phyloP scores from a whole-genome alignment of 2,888 invertebrate genomes.

The Drosophila subsilvestris region DNA sequence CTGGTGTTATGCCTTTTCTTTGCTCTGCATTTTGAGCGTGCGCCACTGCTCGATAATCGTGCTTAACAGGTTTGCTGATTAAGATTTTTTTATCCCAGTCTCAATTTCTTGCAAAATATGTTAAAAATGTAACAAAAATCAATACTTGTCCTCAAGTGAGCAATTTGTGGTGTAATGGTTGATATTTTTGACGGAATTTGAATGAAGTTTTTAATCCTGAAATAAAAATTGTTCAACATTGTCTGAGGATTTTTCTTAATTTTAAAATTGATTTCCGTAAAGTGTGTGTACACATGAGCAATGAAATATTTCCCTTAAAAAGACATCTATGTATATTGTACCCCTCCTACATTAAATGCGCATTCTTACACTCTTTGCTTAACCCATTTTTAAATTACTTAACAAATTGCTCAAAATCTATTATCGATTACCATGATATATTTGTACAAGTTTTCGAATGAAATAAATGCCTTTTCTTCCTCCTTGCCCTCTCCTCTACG shows the following conservation, averaged over 20 bases:
- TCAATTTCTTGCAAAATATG: conserved; percentile 57
- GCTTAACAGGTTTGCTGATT: conserved; percentile 66
- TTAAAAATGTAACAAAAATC: conserved; percentile 41
- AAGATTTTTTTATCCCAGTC: conserved; percentile 45
- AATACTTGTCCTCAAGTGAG: conserved; percentile 14
- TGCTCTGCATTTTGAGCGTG: conserved; percentile 31
- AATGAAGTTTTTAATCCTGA: neutral
- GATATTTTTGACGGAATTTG: neutral
- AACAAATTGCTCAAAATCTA: conserved; percentile 27
- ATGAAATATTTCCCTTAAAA: too few species aligned
- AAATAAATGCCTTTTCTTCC: conserved; percentile 33
- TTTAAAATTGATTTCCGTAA: too few species aligned
- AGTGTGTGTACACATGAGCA: too few species aligned
- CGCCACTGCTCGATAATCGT: conserved; percentile 43
- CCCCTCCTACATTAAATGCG: too few species aligned
- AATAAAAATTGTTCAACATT: neutral
- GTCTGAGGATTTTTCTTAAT: too few species aligned
- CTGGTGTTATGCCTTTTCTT: conserved; percentile 1
- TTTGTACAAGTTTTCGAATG: conserved; percentile 38
- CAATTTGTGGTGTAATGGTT: neutral
- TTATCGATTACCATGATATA: conserved; percentile 32
- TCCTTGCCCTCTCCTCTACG: conserved; percentile 43
- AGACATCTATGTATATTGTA: too few species aligned
- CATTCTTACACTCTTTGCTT: neutral
- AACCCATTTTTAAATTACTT: conserved; percentile 27